A percentile compares a stretch with the other conserved stretches of the same genome.
Conservation (phyloP, 2,888 invertebrate species). For the Vesta saturnalis region DNA sequence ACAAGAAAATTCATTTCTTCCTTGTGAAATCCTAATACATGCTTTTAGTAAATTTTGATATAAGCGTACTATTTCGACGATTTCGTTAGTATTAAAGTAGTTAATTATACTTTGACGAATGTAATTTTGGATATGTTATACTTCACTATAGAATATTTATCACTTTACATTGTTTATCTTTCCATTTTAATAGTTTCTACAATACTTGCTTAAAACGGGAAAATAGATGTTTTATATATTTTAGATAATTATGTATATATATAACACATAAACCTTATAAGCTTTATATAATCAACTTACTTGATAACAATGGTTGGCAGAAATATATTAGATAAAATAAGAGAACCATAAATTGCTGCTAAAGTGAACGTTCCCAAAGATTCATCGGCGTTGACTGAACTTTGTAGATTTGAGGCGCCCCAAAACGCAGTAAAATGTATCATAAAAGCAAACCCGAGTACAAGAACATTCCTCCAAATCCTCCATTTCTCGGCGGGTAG, state of each 20-base stretch:
- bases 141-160: too few relatives aligned
- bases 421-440: constrained; percentile 93
- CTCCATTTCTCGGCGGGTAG: constrained; percentile 71
- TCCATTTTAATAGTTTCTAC: background rate
- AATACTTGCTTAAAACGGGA: background rate
- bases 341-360: constrained; percentile 86
- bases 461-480: constrained; percentile 84
- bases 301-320: constrained; percentile 85
- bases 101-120: too few relatives aligned
- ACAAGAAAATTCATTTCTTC: too few relatives aligned
- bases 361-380: constrained; percentile 86
- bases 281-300: constrained; percentile 69
- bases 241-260: too few relatives aligned
- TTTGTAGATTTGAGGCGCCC: constrained; percentile 84
- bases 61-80: too few relatives aligned
- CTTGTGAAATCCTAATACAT: too few relatives aligned
- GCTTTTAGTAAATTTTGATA: too few relatives aligned
- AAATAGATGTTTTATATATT: background rate
- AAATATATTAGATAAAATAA: constrained; percentile 91
- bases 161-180: too few relatives aligned
- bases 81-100: too few relatives aligned
- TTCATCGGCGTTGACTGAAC: constrained; percentile 84
- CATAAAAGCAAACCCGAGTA: constrained; percentile 90
- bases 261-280: background rate
- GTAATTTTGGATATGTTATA: too few relatives aligned